Evolutionary conservation across 1,140 invertebrate genomes (phyloP).

Genomic region (Heliothis subflexa): DNA sequence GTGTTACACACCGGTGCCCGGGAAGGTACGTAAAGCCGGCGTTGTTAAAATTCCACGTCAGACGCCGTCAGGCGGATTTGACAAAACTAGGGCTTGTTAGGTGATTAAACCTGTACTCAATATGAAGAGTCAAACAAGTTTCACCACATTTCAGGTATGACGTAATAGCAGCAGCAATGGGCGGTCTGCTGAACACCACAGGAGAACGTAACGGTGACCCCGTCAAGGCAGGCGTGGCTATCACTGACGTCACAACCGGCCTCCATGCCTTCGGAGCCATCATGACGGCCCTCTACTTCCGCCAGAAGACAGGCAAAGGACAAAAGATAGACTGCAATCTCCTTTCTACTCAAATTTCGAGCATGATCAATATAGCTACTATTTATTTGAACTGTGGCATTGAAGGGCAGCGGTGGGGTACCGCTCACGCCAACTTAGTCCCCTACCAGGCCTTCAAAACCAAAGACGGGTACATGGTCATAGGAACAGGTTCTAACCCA

Average conservation of each 20-base stretch:
- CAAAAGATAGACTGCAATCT: conserved; percentile 98
- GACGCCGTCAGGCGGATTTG: too few relatives aligned
- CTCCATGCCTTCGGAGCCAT: conserved; percentile 98
- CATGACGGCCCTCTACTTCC: conserved; percentile 94
- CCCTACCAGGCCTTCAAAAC: conserved; percentile 96
- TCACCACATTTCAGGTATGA: conserved; percentile 90
- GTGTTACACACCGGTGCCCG: too few relatives aligned
- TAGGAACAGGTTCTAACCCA: conserved; percentile 93
- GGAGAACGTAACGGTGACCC: conserved; percentile 94
- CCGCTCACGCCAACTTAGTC: conserved; percentile 97
- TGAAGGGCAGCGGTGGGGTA: conserved; percentile 93
- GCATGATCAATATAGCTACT: conserved; percentile 95
- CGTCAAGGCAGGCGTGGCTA: conserved; percentile 96
- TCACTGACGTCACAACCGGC: conserved; percentile 97
- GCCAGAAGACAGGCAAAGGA: conserved; percentile 92
- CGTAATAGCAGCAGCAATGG: conserved; percentile 97
- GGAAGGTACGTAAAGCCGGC: too few relatives aligned
- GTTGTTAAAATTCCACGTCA: too few relatives aligned
- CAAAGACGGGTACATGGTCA: conserved; percentile 93
- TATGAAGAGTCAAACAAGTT: too few relatives aligned
- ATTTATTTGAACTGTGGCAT: conserved; percentile 96
- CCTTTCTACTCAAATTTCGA: conserved; percentile 96
- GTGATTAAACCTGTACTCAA: too few relatives aligned
- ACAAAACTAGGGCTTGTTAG: too few relatives aligned
- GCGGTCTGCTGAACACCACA: conserved; percentile 96